Evolutionary conservation across 1,140 invertebrate species (phyloP).

Genomic region (Epicauta chinensis): DNA sequence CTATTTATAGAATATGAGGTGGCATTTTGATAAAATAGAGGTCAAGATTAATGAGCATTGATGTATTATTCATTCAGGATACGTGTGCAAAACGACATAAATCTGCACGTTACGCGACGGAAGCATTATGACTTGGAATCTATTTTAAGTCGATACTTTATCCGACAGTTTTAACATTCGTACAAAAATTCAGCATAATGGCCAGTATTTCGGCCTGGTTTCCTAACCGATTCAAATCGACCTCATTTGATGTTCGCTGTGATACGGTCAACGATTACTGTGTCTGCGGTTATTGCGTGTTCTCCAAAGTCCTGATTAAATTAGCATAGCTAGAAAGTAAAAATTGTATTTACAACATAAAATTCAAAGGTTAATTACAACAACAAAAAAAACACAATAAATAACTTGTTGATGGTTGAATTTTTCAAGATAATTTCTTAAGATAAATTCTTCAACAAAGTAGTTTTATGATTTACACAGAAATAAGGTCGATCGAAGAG

Average conservation of each 20-base stretch:
- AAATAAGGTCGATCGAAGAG: background rate
- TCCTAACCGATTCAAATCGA: constrained; percentile 4
- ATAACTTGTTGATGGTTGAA: background rate
- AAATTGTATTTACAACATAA: background rate
- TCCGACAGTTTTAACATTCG: too few species aligned
- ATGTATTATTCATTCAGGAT: too few species aligned
- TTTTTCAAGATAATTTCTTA: background rate
- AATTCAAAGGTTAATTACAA: background rate
- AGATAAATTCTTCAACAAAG: background rate
- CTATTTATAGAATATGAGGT: too few species aligned
- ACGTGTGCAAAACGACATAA: too few species aligned
- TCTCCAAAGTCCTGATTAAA: constrained; percentile 2
- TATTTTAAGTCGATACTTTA: too few species aligned
- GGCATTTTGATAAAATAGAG: too few species aligned
- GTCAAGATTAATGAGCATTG: too few species aligned
- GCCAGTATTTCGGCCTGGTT: background rate
- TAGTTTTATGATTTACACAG: too few species aligned
- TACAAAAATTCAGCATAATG: too few species aligned
- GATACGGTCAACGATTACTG: constrained; percentile 7
- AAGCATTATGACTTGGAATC: too few species aligned
- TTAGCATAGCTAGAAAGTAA: background rate
- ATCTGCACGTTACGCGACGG: too few species aligned
- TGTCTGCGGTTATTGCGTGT: constrained; percentile 9
- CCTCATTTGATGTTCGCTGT: constrained; percentile 3
- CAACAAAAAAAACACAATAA: background rate